Percentiles rank a stretch among this genome's conserved stretches.
Evolutionary conservation across 2,113 vertebrate genomes (phyloP).

Genomic region (Jacana jacana): DNA sequence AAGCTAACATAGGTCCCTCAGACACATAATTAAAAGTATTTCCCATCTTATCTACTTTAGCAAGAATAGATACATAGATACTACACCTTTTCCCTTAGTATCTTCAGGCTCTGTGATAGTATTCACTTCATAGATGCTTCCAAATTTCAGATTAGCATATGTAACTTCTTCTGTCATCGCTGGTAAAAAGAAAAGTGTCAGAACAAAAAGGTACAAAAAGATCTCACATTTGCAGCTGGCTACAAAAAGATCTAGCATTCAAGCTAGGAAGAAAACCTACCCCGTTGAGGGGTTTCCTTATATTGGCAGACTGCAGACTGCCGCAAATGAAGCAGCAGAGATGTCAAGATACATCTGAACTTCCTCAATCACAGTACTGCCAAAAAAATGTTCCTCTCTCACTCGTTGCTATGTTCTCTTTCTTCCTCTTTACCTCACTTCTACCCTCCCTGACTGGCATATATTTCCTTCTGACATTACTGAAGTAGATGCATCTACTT

Average conservation of each 20-base stretch:
- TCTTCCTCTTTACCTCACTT: neutral
- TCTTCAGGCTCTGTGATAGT: neutral
- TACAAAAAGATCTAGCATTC: neutral
- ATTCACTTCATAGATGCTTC: neutral
- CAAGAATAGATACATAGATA: neutral
- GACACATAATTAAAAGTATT: neutral
- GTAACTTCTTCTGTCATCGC: constrained; percentile 2
- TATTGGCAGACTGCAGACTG: no score
- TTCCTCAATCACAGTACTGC: neutral
- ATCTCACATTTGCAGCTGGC: neutral
- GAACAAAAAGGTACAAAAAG: neutral
- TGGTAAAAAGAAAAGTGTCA: neutral
- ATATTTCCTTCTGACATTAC: neutral
- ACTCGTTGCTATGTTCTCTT: neutral
- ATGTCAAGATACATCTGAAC: neutral
- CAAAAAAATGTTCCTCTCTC: neutral
- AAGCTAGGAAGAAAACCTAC: neutral
- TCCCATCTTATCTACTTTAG: neutral
- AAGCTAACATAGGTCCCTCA: neutral
- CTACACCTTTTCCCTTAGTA: neutral
- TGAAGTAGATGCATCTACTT: neutral
- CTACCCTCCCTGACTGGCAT: neutral
- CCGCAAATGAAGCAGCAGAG: neutral
- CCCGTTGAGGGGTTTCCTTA: neutral
- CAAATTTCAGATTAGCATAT: constrained; percentile 1